These are phyloP conservation scores for Hirundichthys speculiger DNA, from an alignment of 2,113 vertebrate genomes.

Conservation along the genomic window DNA sequence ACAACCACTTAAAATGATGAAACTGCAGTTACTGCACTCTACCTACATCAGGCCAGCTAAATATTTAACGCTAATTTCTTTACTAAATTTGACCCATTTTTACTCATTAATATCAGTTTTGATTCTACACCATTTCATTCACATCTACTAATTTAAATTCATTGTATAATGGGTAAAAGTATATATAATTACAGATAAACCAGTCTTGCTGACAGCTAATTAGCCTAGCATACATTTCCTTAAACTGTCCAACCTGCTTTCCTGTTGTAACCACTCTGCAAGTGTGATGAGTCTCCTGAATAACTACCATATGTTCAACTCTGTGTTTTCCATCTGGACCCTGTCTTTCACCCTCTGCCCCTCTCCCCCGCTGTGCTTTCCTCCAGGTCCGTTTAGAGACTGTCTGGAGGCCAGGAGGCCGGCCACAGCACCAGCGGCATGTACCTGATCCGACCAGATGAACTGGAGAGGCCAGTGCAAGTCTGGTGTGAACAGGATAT, in stretches of 20 bases:
- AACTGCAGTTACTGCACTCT: no score
- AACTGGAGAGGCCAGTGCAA: constrained; percentile 85
- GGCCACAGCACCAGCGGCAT: constrained; percentile 90
- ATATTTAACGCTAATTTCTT: no score
- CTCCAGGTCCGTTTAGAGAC: constrained; percentile 92
- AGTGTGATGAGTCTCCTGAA: no score
- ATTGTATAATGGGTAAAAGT: no score
- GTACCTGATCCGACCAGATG: constrained; percentile 91
- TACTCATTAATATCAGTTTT: no score
- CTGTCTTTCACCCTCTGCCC: constrained; percentile 9
- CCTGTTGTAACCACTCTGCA: no score
- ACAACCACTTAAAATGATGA: not conserved
- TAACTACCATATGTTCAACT: no score
- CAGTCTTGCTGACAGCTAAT: not conserved
- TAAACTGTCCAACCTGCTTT: not conserved
- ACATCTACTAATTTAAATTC: no score
- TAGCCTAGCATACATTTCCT: not conserved
- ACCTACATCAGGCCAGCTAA: no score
- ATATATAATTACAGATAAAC: not conserved
- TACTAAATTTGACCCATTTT: no score
- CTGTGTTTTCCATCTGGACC: constrained; percentile 1
- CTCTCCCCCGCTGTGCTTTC: constrained; percentile 31
- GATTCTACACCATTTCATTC: not conserved
- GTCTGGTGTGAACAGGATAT: constrained; percentile 96
- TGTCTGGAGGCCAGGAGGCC: constrained; percentile 92